Evolutionary conservation across 1,140 invertebrate genomes (phyloP).

Genomic region (Pemphigus obesinymphae): DNA sequence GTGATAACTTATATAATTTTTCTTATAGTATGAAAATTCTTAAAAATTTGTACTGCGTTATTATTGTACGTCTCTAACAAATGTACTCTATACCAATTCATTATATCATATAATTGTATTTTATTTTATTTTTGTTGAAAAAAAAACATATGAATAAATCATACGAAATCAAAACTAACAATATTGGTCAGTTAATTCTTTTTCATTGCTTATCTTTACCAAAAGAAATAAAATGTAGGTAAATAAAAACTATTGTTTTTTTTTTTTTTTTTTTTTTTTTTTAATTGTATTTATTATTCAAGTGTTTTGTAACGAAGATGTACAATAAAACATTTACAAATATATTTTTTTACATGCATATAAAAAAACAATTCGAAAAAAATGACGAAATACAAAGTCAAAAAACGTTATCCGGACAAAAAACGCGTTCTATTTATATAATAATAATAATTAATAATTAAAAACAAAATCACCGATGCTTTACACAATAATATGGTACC

Average conservation of each 20-base stretch:
- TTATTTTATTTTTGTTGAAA: neutral
- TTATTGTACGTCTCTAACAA: neutral
- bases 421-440: neutral
- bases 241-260: neutral
- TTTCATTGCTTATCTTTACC: no score
- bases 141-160: neutral
- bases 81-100: neutral
- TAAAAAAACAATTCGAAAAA: conserved; percentile 41
- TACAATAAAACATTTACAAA: conserved; percentile 41
- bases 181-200: no score
- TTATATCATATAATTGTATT: neutral
- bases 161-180: conserved; percentile 15
- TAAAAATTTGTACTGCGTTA: neutral
- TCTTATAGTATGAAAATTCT: neutral
- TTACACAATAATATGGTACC: neutral
- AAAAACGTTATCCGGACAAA: conserved; percentile 7
- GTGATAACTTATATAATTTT: conserved; percentile 2
- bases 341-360: conserved; percentile 38
- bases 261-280: conserved; percentile 13
- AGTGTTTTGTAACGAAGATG: conserved; percentile 31
- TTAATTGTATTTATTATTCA: conserved; percentile 33
- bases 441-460: conserved; percentile 10
- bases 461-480: conserved; percentile 19
- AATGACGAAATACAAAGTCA: conserved; percentile 33
- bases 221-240: no score